phyloP scores from a whole-genome alignment of 2,888 invertebrate genomes.

The Galeruca laticollis region DNA sequence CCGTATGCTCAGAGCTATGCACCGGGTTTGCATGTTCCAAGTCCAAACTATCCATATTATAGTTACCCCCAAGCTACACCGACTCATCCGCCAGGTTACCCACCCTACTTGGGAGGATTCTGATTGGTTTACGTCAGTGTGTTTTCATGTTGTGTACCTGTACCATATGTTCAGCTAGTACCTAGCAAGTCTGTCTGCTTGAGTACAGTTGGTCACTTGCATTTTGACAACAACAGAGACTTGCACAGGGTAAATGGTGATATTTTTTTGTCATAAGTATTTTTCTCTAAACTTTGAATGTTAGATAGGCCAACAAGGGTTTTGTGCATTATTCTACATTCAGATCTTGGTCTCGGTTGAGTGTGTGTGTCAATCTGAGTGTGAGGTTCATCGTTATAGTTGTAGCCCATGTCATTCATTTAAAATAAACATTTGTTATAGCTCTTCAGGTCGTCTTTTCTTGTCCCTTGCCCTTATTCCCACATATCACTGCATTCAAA shows the following conservation, averaged over 20 bases:
- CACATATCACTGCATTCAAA: conserved; percentile 62
- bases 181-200: conserved; percentile 69
- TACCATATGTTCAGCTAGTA: conserved; percentile 69
- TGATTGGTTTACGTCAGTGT: conserved; percentile 68
- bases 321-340: conserved; percentile 67
- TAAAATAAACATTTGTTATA: conserved; percentile 66
- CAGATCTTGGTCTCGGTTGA: conserved; percentile 65
- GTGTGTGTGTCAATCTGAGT: conserved; percentile 62
- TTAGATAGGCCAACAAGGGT: conserved; percentile 67
- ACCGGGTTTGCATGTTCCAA: conserved; percentile 76
- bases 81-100: conserved; percentile 66
- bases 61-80: conserved; percentile 65
- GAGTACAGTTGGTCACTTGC: conserved; percentile 68
- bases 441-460: conserved; percentile 63
- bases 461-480: conserved; percentile 56
- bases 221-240: conserved; percentile 68
- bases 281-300: conserved; percentile 68
- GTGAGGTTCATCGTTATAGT: conserved; percentile 62
- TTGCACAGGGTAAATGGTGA: conserved; percentile 70
- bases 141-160: conserved; percentile 69
- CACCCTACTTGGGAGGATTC: conserved; percentile 66
- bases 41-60: conserved; percentile 77
- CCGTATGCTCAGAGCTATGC: conserved; percentile 65
- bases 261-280: conserved; percentile 69
- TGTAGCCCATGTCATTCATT: conserved; percentile 65